A percentile compares a stretch with the other conserved stretches of the same genome.
Evolutionary conservation across 2,888 invertebrate species (phyloP).

Genomic region (Onchidella celtica): DNA sequence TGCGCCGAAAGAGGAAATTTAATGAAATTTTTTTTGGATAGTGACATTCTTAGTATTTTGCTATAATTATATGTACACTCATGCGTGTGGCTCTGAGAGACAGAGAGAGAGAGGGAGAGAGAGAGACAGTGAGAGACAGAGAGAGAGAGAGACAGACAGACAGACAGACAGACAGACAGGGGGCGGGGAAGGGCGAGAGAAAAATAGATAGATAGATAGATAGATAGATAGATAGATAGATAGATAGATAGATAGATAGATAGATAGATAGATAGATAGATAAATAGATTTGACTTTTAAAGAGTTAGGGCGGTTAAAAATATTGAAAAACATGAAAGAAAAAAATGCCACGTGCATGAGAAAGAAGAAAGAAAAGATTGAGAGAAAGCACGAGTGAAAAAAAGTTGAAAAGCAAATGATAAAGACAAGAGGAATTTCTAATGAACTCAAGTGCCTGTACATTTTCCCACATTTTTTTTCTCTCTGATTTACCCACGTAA

Average conservation of each 20-base stretch:
- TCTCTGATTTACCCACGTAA: too few species aligned
- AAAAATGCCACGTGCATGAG: background rate
- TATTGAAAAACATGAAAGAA: background rate
- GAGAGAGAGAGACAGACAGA: background rate
- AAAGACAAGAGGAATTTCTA: background rate
- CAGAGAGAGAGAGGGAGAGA: conserved; percentile 4
- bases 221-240: background rate
- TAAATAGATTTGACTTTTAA: too few species aligned
- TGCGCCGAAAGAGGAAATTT: too few species aligned
- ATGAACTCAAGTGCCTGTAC: too few species aligned
- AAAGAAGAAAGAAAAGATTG: background rate
- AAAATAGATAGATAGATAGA: background rate
- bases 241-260: background rate
- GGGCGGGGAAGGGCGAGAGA: background rate
- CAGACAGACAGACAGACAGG: conserved; percentile 1
- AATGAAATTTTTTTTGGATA: too few species aligned
- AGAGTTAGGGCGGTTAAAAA: background rate
- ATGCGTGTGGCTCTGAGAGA: too few species aligned
- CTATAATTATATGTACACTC: too few species aligned
- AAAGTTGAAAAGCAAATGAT: background rate
- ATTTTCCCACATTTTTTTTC: too few species aligned
- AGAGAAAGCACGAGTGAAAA: background rate
- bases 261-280: background rate
- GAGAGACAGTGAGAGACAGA: conserved; percentile 7
- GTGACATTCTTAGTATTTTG: too few species aligned